Evolutionary conservation across 2,797 vertebrate genomes (phyloP), one percentile per base, ranked within the genome.

Genomic region (Diplodus sargus): DNA sequence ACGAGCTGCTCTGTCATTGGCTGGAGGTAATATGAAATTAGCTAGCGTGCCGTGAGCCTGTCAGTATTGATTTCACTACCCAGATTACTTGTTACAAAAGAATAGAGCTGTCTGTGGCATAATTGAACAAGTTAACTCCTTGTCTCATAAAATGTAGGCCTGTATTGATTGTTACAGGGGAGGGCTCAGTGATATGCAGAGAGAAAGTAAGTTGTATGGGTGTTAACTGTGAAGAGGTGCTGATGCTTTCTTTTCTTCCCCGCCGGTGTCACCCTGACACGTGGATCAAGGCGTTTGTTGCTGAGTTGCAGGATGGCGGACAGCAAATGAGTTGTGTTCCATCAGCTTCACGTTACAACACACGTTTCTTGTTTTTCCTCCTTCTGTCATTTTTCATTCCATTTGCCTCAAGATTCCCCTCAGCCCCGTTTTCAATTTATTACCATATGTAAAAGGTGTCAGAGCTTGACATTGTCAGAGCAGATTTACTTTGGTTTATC

Each of bases 101-200:
- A 98, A 99, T 97, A 97, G 97, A 98, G 97, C 97, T 99, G 98
- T 99, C 98, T 98, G 96, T 93, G 94, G 94, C 89, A 87, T 99
- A 98, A 99, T 98, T 98, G 97, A 98, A 99, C 97, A 99, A 98
- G 97, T 99, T 99, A 98, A 98, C 97, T 99, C 97, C 97, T 97
- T 98, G 98, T 99, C 97, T 98, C 96, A 96, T 98, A 97, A 98
- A 98, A 97, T 97, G 96, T 96, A 97, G 96, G 96, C 95, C 94
- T 87, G 93, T 97, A 98, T 98, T 97, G 97, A 99, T 97, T 97
- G 96, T 94, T 87, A 86, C 89, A 87, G 85, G 81, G 79, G 88
- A 81, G 87, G 93, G 93, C 93, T 95, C 84, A 85, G 94, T 90
- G 91, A 92, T 94, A 96, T 95, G 94, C 93, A 93, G 93, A 90